Evolutionary conservation across 2,797 vertebrate species (phyloP).

Genomic region (Todus mexicanus): DNA sequence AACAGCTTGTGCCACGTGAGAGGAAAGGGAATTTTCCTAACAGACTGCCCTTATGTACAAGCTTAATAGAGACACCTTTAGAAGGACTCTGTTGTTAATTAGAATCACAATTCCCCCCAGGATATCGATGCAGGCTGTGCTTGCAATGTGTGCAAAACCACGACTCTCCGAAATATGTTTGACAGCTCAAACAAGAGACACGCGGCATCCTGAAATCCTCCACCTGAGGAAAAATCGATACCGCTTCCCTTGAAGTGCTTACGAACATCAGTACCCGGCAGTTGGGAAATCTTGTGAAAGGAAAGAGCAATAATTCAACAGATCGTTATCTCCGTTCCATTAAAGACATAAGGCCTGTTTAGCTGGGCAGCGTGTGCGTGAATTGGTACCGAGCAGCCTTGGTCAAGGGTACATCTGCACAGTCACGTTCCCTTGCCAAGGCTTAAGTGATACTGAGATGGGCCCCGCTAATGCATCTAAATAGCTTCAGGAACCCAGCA

Average conservation of each 20-base stretch:
- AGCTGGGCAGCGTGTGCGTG: fast-evolving
- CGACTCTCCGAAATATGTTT: background rate
- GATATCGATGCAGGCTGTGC: conserved; percentile 31
- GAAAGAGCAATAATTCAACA: conserved; percentile 9
- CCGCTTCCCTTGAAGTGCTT: conserved; percentile 14
- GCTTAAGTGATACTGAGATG: background rate
- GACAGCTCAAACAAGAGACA: conserved; percentile 25
- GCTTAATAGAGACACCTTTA: conserved; percentile 52
- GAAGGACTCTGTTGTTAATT: conserved; percentile 25
- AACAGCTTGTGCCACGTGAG: background rate
- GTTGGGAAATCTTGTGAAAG: background rate
- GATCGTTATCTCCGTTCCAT: conserved; percentile 1
- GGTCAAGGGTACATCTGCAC: background rate
- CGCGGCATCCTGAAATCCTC: background rate
- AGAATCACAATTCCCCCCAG: background rate
- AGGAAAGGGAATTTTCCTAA: conserved; percentile 18
- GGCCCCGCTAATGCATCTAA: background rate
- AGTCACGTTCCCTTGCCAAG: background rate
- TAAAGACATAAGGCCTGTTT: background rate
- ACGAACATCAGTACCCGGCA: background rate
- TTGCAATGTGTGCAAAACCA: conserved; percentile 29
- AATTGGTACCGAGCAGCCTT: background rate
- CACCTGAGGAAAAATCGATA: conserved; percentile 43
- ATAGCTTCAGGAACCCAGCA: background rate
- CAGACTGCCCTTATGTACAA: background rate